Evolutionary conservation across 53 echinoderm and acorn worm species (phyloP).

Genomic region (Crossaster papposus): DNA sequence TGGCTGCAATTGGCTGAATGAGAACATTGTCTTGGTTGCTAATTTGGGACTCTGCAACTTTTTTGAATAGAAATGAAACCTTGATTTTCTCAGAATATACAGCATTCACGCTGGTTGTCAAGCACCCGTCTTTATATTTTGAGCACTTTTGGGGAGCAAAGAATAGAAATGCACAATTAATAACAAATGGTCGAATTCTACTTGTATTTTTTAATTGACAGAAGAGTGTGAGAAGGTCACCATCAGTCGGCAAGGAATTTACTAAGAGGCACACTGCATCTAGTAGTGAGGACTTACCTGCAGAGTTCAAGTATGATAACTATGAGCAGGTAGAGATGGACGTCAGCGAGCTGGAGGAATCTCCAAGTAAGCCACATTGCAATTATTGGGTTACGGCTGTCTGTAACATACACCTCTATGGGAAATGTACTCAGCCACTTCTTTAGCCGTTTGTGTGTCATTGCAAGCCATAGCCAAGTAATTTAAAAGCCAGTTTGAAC

Average conservation of each 20-base stretch:
- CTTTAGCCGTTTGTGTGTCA: background rate
- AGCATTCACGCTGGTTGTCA: too few relatives aligned
- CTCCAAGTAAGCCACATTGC: constrained; percentile 18
- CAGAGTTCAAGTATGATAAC: constrained; percentile 70
- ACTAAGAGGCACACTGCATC: background rate
- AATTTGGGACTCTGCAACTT: too few relatives aligned
- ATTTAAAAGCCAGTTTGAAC: background rate
- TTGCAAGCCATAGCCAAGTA: too few relatives aligned
- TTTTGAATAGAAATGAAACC: too few relatives aligned
- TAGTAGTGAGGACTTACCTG: background rate
- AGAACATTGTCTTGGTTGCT: too few relatives aligned
- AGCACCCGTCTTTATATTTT: too few relatives aligned
- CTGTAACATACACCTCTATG: background rate
- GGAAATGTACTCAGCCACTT: background rate
- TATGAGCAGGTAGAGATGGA: constrained; percentile 85
- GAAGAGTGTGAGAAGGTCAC: constrained; percentile 24
- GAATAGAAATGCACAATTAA: too few relatives aligned
- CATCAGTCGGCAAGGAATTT: constrained; percentile 33
- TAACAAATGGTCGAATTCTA: too few relatives aligned
- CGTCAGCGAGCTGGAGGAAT: constrained; percentile 67
- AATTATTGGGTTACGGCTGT: background rate
- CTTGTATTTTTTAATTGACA: background rate
- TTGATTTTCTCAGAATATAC: too few relatives aligned
- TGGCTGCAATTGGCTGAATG: too few relatives aligned
- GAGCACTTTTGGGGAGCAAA: too few relatives aligned